phyloP scores from a whole-genome alignment of 2,797 vertebrate species.

The Onychomys arenicola region DNA sequence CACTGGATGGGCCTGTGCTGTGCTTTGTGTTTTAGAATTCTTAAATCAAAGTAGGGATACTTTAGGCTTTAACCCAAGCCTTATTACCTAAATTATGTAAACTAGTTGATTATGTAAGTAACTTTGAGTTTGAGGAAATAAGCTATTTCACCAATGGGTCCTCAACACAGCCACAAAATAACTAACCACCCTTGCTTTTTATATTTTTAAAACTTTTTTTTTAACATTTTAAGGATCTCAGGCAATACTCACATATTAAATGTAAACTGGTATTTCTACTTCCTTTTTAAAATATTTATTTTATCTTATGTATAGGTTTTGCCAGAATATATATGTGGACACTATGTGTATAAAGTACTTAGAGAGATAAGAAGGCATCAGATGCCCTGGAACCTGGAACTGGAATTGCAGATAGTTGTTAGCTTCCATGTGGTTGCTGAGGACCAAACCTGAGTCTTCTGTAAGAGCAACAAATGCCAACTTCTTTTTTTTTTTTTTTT shows the following conservation, averaged over 20 bases:
- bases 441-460: not conserved
- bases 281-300: not conserved
- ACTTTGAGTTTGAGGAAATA: not conserved
- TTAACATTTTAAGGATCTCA: not conserved
- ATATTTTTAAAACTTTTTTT: not conserved
- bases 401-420: not conserved
- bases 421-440: not conserved
- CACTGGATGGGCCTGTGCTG: no score
- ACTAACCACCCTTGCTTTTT: not conserved
- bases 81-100: not conserved
- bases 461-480: not conserved
- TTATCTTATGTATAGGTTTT: not conserved
- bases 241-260: not conserved
- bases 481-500: no score
- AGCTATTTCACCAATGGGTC: not conserved
- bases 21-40: not conserved
- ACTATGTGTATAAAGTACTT: not conserved
- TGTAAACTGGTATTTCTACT: not conserved
- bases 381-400: no score
- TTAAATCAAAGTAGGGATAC: not conserved
- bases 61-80: not conserved
- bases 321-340: no score
- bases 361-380: not conserved
- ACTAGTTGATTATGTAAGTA: not conserved
- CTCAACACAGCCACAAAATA: not conserved